Base-by-base conservation (phyloP, 1,140 invertebrate species). In the Copidosoma floridanum region DNA sequence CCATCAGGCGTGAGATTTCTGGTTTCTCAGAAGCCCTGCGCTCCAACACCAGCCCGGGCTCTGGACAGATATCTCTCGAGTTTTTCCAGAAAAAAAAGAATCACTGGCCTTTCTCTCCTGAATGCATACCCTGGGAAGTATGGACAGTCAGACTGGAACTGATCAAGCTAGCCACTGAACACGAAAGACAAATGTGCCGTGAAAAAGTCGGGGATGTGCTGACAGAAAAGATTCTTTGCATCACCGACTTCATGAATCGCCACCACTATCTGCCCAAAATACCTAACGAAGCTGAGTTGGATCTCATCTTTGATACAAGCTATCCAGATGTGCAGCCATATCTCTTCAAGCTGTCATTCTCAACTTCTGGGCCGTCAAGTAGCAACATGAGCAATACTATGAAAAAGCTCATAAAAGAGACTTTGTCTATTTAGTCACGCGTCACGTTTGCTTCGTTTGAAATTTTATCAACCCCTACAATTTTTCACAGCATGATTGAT, bases 231-330 rank as follows among this genome's bases (percentile, higher is more conserved):
- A 89, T 98, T 18, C 82, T 97, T 29, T 92, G 93, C 68, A 94
- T 99, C 68, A 92, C 94, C 0, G 93, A 97, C 77, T 88, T 94
- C 3, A 96, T 98, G 86, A 97, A 98, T 76, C 84, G 91, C 38
- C 91, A 95, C 75, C 93, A 98, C 70, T 98, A 96, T 80, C 85
- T 97, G 35, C 96, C 96, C 3, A 95, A 95, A 80, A 95, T 95
- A 85, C 95, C 95, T 46, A 91, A 88, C 72, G 89, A 93, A 72
- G 89, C 89, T 10, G 94, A 98, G 74, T 82, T 97, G 43, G 94
- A 97, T 79, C 83, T 94, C 44, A 90, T 98, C 57, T 99, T 98
- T 77, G 95, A 99, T 76, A 97, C 94, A 2, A 87, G 87, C 11
- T 97, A 90, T 78, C 79, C 85, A 2, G 95, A 98, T 78, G 89